Evolutionary conservation across 2,888 invertebrate genomes (phyloP).

Genomic region (Dastarcus helophoroides): DNA sequence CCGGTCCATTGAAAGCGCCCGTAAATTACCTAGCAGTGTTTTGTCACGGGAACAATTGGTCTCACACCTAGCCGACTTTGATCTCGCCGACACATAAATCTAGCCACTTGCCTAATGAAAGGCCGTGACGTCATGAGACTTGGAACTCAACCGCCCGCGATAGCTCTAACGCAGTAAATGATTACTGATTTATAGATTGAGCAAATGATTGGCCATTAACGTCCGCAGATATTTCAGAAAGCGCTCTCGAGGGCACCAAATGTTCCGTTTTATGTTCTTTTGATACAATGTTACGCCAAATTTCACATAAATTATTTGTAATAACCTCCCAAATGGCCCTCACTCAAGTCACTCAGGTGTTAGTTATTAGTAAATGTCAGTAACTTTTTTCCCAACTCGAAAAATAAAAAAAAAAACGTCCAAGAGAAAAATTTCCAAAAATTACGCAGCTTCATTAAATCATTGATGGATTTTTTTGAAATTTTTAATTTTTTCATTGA

Average conservation of each 20-base stretch:
- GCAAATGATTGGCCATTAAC: conserved; percentile 26
- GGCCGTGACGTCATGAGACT: conserved; percentile 28
- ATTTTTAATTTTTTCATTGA: too few relatives aligned
- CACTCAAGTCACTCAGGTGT: too few relatives aligned
- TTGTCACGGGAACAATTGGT: conserved; percentile 42
- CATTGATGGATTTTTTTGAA: too few relatives aligned
- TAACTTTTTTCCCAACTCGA: too few relatives aligned
- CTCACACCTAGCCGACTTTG: conserved; percentile 39
- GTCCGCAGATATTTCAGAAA: conserved; percentile 15
- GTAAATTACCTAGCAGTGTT: conserved; percentile 41
- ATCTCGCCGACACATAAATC: conserved; percentile 39
- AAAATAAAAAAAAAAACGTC: too few relatives aligned
- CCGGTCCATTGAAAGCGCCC: conserved; percentile 25
- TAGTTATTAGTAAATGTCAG: too few relatives aligned
- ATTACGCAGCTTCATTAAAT: too few relatives aligned
- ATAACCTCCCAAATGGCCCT: neutral
- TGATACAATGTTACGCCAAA: conserved; percentile 9
- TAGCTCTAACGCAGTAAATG: conserved; percentile 23
- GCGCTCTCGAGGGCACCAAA: conserved; percentile 4
- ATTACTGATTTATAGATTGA: conserved; percentile 34
- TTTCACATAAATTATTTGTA: neutral
- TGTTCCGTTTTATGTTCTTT: conserved; percentile 6
- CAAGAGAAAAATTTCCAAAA: too few relatives aligned
- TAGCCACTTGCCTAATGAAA: conserved; percentile 41
- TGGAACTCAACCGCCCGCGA: neutral